Base-by-base conservation (phyloP, 2,113 vertebrate genomes). In the Heloderma charlesbogerti region DNA sequence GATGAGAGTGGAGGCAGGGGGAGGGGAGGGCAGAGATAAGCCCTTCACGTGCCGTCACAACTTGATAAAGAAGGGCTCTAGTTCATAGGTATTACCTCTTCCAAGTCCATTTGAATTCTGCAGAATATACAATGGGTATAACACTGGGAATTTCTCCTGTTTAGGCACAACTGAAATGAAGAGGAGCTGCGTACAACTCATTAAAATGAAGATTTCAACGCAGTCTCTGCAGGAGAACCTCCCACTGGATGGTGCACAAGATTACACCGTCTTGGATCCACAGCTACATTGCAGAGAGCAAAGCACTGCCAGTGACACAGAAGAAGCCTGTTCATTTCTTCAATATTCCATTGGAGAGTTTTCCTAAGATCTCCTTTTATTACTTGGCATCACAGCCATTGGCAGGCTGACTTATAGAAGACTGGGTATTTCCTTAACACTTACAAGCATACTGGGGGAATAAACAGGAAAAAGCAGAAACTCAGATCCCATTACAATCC, bases 1-100 rank as follows among this genome's bases (percentile, higher is more conserved):
- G 90, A 95, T 90, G 91, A 87, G 93, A 90, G 92, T 31, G 92
- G 88, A 0, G 0, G 84, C 90, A 85, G 1, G 34, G 54, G 80
- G 94, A 75, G 20, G 87, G 77, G 67, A 18, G 43, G 20, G 77
- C 67, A 77, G 86, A 34, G 7, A n/a, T 54, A 9, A 88, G 86
- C 51, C 87, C 87, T 57, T 74, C 15, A 0, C 0, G 90, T n/a
- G 51, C 45, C 45, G 6, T 27, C 89, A 84, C 27, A 40, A 48
- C 48, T 20, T 79, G 29, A 0, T 90, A 82, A 83, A 12, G 6
- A 69, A 71, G 89, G 89, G 31, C 88, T 0, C 18, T 45, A 15
- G 63, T 82, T 88, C 57, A 80, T 81, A 37, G 6, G 6, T 84
- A 40, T 87, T 2, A 0, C 0, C 0, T 0, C 8, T 63, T 43